Percentiles rank a stretch among this genome's conserved stretches.
Evolutionary conservation across 2,113 vertebrate genomes (phyloP).

Genomic region (Agelaius tricolor): DNA sequence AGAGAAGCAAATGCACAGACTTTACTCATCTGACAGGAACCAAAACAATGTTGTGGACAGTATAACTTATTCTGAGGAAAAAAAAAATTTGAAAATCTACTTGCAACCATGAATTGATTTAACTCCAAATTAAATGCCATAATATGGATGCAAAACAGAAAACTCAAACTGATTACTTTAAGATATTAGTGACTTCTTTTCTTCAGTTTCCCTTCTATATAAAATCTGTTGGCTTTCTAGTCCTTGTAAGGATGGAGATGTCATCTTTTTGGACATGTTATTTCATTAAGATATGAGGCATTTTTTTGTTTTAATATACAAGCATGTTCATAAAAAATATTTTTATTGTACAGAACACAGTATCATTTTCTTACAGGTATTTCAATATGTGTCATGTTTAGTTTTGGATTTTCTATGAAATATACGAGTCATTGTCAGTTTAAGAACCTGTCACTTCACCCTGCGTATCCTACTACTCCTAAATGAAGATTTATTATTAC

Average conservation of each 20-base stretch:
- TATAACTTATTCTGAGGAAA: neutral
- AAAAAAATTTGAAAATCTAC: neutral
- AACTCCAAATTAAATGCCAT: neutral
- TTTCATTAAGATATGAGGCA: neutral
- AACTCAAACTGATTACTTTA: neutral
- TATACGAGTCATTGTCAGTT: neutral
- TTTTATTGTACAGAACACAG: neutral
- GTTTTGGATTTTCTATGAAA: neutral
- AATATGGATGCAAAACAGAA: neutral
- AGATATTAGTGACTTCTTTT: neutral
- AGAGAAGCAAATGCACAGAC: accelerated
- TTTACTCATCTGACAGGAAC: neutral
- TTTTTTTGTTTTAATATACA: neutral
- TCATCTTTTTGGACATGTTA: neutral
- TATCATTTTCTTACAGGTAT: neutral
- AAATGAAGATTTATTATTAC: neutral
- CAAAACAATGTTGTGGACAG: neutral
- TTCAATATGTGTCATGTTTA: neutral
- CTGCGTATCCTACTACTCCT: neutral
- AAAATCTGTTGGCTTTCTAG: neutral
- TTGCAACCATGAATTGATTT: neutral
- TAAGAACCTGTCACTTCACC: neutral
- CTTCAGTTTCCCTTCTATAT: neutral
- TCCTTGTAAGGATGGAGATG: neutral
- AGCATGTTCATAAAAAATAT: neutral